phyloP scores from a whole-genome alignment of 2,113 vertebrate genomes.

The Chionomys nivalis region DNA sequence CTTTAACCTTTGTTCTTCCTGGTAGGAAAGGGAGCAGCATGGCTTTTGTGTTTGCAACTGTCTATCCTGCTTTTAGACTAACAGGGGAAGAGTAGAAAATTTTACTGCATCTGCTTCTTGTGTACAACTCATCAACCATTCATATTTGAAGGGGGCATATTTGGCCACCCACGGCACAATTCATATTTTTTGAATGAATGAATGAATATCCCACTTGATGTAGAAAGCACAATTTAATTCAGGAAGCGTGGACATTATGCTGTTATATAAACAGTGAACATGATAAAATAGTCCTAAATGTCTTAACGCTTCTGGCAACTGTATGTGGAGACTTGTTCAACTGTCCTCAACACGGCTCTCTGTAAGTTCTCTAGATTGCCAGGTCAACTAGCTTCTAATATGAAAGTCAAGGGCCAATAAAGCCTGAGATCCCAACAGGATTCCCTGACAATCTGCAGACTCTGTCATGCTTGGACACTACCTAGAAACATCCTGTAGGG shows the following conservation, averaged over 20 bases:
- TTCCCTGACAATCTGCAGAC: neutral
- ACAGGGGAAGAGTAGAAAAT: neutral
- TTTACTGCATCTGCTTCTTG: neutral
- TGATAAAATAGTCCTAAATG: neutral
- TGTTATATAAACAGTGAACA: neutral
- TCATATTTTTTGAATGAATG: neutral
- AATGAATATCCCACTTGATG: neutral
- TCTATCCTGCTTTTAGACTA: neutral
- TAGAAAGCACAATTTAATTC: conserved; percentile 4
- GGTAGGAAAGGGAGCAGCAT: neutral
- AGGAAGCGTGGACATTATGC: neutral
- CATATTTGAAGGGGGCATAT: neutral
- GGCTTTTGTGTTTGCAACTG: neutral
- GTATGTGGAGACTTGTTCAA: neutral
- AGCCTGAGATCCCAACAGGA: neutral
- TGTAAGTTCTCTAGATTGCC: neutral
- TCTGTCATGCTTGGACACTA: neutral
- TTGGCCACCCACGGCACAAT: neutral
- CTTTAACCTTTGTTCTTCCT: neutral
- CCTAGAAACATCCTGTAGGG: neutral
- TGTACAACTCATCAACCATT: neutral
- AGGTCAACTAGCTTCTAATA: neutral
- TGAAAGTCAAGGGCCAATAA: neutral
- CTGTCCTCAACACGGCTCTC: neutral
- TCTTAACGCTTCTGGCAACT: neutral